Percentiles rank a stretch among this genome's conserved stretches.
These are phyloP conservation scores for Styela plicata DNA, from an alignment of 23 tunicate genomes.

Conservation along the genomic window DNA sequence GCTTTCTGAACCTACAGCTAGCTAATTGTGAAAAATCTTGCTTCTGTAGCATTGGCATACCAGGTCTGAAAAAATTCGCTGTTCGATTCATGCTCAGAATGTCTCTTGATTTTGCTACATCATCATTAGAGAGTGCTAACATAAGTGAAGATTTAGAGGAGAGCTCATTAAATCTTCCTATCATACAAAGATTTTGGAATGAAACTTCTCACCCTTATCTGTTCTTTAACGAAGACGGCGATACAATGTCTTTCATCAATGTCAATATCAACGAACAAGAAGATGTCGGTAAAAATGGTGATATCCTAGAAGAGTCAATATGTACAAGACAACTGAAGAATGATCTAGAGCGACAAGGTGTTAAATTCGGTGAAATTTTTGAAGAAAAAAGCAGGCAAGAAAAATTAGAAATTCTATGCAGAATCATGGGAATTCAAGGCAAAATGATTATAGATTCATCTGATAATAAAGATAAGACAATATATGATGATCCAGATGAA, in stretches of 20 bases:
- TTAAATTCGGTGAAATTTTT: background rate
- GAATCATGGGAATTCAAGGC: slow-evolving; percentile 18
- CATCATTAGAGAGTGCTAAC: too few relatives aligned
- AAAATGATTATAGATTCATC: background rate
- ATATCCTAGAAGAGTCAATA: slow-evolving; percentile 41
- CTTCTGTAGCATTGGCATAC: too few relatives aligned
- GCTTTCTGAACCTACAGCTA: too few relatives aligned
- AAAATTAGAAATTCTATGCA: background rate
- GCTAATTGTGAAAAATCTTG: too few relatives aligned
- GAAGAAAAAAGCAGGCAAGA: background rate
- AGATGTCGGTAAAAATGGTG: slow-evolving; percentile 38
- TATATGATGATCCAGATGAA: slow-evolving; percentile 36
- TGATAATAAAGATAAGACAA: background rate
- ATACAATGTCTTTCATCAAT: too few relatives aligned
- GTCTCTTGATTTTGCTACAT: too few relatives aligned
- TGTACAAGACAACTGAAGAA: slow-evolving; percentile 15
- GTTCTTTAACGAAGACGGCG: too few relatives aligned
- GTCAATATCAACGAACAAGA: slow-evolving; percentile 44
- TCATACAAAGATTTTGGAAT: too few relatives aligned
- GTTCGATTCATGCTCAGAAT: too few relatives aligned
- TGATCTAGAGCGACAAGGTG: slow-evolving; percentile 23
- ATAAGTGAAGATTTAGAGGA: too few relatives aligned
- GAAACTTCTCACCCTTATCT: too few relatives aligned
- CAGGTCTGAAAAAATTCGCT: too few relatives aligned
- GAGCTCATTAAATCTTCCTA: background rate